Base-by-base conservation (phyloP, 2,113 vertebrate species). In the Indicator indicator region DNA sequence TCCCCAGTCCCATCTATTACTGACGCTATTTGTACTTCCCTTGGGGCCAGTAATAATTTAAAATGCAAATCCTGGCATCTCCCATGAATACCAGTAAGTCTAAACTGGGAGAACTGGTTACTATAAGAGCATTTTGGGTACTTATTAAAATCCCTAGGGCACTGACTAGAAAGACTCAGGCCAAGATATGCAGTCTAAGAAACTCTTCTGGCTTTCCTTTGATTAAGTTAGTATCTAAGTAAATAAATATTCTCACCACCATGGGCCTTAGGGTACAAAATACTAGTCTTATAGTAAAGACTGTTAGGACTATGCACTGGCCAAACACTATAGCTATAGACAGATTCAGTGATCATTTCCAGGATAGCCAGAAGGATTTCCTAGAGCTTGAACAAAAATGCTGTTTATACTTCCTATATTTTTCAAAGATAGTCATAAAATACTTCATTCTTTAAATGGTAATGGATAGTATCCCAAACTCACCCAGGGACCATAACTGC, bases 191-290 rank as follows among this genome's bases (percentile, higher is more conserved):
- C 87, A 94, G 80, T 73, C 36, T 85, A 62, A 94, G 71, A 77
- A 90, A 89, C 33, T 94, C 83, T 86, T 82, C 72, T 76, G 54
- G 78, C 77, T 96, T 96, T 90, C 46, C 67, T 90, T 79, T 96
- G 79, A 94, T 93, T 91, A 92, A 80, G 91, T 70, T 54, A 91
- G 33, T 82, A 86, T 94, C 93, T 94, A 83, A 81, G 72, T 54
- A 93, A 96, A 94, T 84, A 95, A 95, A 86, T 80, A 86, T 87
- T 86, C 67, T 88, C 65, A 93, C 54, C 52, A 79, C 30, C 4
- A 1, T 30, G 67, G 70, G 58, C 50, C 77, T 94, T 84, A 88
- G 48, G 80, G 92, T 55, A 95, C 87, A 86, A 96, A 89, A 91
- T 91, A 94, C 67, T 91, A 67, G 44, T 86, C 80, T 87, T 78